These are phyloP conservation scores for Saccopteryx leptura DNA, from an alignment of 2,113 vertebrate species.

Conservation along the genomic window DNA sequence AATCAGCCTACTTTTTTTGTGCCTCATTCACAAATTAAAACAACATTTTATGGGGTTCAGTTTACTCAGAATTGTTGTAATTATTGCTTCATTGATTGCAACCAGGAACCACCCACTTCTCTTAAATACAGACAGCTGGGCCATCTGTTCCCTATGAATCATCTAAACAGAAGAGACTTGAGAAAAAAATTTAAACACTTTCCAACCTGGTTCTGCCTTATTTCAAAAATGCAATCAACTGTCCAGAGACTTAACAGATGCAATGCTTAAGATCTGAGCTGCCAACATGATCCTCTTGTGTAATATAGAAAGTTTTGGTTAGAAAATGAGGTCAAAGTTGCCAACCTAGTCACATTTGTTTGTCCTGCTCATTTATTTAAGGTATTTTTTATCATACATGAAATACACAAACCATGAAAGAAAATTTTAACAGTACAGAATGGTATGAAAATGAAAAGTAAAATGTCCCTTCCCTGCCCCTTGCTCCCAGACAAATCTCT, in stretches of 20 bases:
- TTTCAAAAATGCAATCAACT: conserved; percentile 74
- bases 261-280: conserved; percentile 68
- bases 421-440: conserved; percentile 45
- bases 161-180: conserved; percentile 85
- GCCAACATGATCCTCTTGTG: conserved; percentile 66
- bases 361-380: conserved; percentile 60
- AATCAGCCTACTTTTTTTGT: conserved; percentile 62
- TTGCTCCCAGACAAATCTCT: conserved; percentile 53
- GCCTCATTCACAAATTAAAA: conserved; percentile 79
- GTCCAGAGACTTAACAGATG: conserved; percentile 75
- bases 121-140: conserved; percentile 79
- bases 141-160: conserved; percentile 89
- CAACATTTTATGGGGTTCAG: conserved; percentile 70
- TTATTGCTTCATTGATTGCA: conserved; percentile 85
- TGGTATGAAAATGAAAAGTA: conserved; percentile 47
- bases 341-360: conserved; percentile 60
- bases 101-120: conserved; percentile 74
- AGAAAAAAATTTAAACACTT: conserved; percentile 83
- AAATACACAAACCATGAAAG: conserved; percentile 49
- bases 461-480: neutral
- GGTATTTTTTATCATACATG: conserved; percentile 7
- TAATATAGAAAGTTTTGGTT: conserved; percentile 67
- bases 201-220: conserved; percentile 76
- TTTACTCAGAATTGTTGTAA: conserved; percentile 79
- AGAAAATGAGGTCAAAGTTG: conserved; percentile 72